Evolutionary conservation across 2,888 invertebrate genomes (phyloP).

Genomic region (Ligdia adustata): DNA sequence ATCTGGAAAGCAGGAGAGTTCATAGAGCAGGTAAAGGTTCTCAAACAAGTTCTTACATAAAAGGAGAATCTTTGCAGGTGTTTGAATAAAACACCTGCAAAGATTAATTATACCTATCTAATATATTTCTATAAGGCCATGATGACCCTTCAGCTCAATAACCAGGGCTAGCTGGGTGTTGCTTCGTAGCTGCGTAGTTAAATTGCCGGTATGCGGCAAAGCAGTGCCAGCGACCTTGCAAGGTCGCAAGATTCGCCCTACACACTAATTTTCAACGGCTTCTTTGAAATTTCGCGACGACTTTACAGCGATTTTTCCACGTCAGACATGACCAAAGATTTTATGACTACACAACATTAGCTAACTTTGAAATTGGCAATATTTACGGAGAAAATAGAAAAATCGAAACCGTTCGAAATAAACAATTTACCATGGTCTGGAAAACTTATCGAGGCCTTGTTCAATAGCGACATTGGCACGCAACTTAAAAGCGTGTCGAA

Average conservation of each 20-base stretch:
- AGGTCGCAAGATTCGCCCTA: slow-evolving; percentile 56
- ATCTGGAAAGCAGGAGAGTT: too few species aligned
- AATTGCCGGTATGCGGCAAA: slow-evolving; percentile 42
- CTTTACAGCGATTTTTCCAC: slow-evolving; percentile 38
- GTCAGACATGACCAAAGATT: background rate
- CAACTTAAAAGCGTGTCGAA: slow-evolving; percentile 15
- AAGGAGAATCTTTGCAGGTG: too few species aligned
- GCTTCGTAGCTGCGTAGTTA: slow-evolving; percentile 32
- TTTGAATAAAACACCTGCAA: too few species aligned
- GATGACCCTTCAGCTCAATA: slow-evolving; percentile 37
- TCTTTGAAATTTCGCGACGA: slow-evolving; percentile 43
- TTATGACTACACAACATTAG: slow-evolving; percentile 7
- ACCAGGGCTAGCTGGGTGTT: slow-evolving; percentile 38
- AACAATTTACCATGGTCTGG: slow-evolving; percentile 21
- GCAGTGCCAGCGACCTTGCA: slow-evolving; percentile 63
- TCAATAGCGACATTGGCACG: slow-evolving; percentile 29
- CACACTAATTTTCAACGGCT: slow-evolving; percentile 41
- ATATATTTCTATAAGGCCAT: too few species aligned
- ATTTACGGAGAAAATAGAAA: background rate
- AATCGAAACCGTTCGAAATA: slow-evolving; percentile 13
- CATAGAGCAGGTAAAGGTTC: too few species aligned
- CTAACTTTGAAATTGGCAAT: background rate
- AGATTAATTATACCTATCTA: too few species aligned
- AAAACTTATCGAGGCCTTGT: slow-evolving; percentile 33
- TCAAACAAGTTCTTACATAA: too few species aligned